Evolutionary conservation across 1,140 invertebrate genomes (phyloP).

Genomic region (Caerostris extrusa): DNA sequence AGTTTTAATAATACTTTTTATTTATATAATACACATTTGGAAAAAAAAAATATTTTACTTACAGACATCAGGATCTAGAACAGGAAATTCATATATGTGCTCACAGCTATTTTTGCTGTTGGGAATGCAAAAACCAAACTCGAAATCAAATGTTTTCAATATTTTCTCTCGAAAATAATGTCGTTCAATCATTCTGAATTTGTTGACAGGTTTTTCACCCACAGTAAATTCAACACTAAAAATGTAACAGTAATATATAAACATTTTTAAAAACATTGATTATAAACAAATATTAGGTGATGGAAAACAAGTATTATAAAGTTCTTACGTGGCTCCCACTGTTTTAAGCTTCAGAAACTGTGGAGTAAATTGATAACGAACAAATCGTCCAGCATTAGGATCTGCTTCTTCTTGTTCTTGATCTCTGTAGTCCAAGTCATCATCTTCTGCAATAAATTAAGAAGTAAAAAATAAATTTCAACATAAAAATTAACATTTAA

Average conservation of each 20-base stretch:
- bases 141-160: conserved; percentile 99
- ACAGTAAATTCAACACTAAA: conserved; percentile 97
- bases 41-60: conserved; percentile 81
- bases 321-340: conserved; percentile 95
- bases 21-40: background rate
- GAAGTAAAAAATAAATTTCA: too few relatives aligned
- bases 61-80: conserved; percentile 92
- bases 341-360: conserved; percentile 96
- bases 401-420: conserved; percentile 87
- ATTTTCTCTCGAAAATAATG: conserved; percentile 97
- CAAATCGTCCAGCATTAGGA: conserved; percentile 96
- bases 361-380: conserved; percentile 98
- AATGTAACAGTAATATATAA: conserved; percentile 76
- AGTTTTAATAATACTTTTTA: too few relatives aligned
- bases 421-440: conserved; percentile 82
- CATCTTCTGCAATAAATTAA: conserved; percentile 75
- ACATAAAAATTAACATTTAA: too few relatives aligned
- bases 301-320: background rate
- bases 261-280: background rate
- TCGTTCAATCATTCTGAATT: conserved; percentile 99
- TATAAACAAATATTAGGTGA: background rate
- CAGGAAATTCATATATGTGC: conserved; percentile 99
- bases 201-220: conserved; percentile 93
- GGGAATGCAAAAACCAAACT: conserved; percentile 99
- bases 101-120: conserved; percentile 98